Evolutionary conservation across 2,888 invertebrate genomes (phyloP).

Genomic region (Epinotia demarniana): DNA sequence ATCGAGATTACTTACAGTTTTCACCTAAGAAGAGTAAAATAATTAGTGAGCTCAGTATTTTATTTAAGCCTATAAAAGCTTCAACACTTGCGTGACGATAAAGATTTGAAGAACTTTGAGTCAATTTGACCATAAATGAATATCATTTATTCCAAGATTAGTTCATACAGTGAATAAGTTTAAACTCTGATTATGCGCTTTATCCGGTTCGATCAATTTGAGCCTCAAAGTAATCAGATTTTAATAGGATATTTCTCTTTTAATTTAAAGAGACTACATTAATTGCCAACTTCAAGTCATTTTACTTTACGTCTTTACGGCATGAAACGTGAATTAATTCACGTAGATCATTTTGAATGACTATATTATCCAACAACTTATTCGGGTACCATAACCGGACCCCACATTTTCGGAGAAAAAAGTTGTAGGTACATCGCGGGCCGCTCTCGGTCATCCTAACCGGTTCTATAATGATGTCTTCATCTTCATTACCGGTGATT

Average conservation of each 20-base stretch:
- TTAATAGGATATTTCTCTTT: neutral
- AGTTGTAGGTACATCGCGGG: conserved; percentile 54
- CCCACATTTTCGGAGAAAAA: conserved; percentile 55
- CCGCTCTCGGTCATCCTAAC: conserved; percentile 64
- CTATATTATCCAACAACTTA: conserved; percentile 34
- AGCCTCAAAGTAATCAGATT: neutral
- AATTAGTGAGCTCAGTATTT: no score
- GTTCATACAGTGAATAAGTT: neutral
- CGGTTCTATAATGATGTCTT: conserved; percentile 80
- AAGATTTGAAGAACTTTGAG: neutral
- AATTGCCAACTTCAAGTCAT: neutral
- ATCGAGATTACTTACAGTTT: neutral
- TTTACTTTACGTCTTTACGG: no score
- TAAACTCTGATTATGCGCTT: neutral
- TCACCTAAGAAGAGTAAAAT: neutral
- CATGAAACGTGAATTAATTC: conserved; percentile 10
- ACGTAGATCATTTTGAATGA: conserved; percentile 19
- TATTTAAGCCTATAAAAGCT: no score
- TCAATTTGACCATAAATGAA: neutral
- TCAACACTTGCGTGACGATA: no score
- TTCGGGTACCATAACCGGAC: conserved; percentile 42
- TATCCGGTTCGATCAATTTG: neutral
- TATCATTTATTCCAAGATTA: neutral
- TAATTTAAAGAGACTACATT: neutral
- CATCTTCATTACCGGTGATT: conserved; percentile 80